Percentiles rank a stretch among this genome's conserved stretches.
phyloP scores from a whole-genome alignment of 2,888 invertebrate species.

The Leucophora obtusa region DNA sequence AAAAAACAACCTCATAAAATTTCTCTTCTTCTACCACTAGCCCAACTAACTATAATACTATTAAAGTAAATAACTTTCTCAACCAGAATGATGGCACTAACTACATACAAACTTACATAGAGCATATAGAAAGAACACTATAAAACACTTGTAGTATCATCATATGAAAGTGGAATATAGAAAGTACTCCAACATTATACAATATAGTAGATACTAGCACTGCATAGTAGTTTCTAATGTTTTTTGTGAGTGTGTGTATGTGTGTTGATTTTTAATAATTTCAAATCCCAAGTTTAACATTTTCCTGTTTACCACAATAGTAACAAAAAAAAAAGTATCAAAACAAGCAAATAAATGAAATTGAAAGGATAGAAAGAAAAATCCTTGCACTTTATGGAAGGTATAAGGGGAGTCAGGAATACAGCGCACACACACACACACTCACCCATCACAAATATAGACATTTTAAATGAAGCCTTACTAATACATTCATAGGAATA shows the following conservation, averaged over 20 bases:
- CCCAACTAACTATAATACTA: constrained; percentile 23
- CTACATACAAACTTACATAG: background rate
- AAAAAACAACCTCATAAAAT: constrained; percentile 59
- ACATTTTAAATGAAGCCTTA: constrained; percentile 32
- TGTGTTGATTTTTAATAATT: constrained; percentile 52
- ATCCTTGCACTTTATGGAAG: constrained; percentile 52
- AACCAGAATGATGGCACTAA: constrained; percentile 5
- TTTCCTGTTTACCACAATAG: constrained; percentile 59
- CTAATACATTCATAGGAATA: constrained; percentile 47
- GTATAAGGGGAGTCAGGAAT: constrained; percentile 42
- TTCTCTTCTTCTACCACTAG: constrained; percentile 11
- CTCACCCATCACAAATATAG: background rate
- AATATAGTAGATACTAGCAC: background rate
- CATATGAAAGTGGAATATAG: constrained; percentile 36
- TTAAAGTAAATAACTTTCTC: constrained; percentile 59
- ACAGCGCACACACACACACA: constrained; percentile 4
- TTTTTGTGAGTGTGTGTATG: background rate
- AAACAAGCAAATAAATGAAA: constrained; percentile 55
- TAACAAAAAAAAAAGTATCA: constrained; percentile 28
- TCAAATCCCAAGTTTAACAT: constrained; percentile 64
- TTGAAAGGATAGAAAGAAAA: constrained; percentile 58
- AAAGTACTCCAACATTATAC: constrained; percentile 44
- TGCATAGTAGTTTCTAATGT: constrained; percentile 46
- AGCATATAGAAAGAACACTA: too few species aligned
- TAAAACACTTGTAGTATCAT: constrained; percentile 43